These are phyloP conservation scores for Microtus richardsoni DNA, from an alignment of 2,113 vertebrate genomes.

Conservation along the genomic window DNA sequence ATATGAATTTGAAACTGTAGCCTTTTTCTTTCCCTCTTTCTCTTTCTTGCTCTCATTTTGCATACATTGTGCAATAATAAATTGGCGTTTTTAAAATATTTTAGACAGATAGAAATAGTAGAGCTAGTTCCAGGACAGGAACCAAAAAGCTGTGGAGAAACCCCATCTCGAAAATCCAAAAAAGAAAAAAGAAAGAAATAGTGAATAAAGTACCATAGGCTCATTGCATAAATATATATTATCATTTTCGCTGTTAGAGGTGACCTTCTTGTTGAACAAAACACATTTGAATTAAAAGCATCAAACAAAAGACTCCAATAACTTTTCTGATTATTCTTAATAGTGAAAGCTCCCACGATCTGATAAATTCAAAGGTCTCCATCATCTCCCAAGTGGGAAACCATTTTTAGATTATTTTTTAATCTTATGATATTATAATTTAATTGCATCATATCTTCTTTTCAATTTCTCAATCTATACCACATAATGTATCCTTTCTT, in stretches of 20 bases:
- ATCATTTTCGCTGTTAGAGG: not conserved
- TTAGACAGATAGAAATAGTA: not conserved
- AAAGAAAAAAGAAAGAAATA: not conserved
- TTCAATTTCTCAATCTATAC: not conserved
- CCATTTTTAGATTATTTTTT: not conserved
- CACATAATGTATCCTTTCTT: not conserved
- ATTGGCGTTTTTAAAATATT: not conserved
- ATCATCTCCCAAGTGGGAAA: not conserved
- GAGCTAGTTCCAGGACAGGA: too few species aligned
- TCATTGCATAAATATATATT: not conserved
- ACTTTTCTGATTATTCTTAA: not conserved
- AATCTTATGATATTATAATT: not conserved
- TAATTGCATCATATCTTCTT: not conserved
- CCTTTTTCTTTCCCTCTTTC: not conserved
- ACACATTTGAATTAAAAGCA: not conserved
- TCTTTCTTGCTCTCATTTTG: not conserved
- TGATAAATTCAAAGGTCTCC: not conserved
- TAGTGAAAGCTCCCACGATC: not conserved
- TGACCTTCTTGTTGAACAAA: not conserved
- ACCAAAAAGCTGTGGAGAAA: too few species aligned
- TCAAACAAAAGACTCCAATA: not conserved
- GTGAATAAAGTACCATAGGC: not conserved
- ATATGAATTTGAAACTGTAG: not conserved
- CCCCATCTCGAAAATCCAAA: too few species aligned
- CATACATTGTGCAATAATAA: not conserved